A percentile compares a stretch with the other conserved stretches of the same genome.
These are phyloP conservation scores for Toxotes lorentzi DNA, from an alignment of 2,797 vertebrate species.

Conservation along the genomic window DNA sequence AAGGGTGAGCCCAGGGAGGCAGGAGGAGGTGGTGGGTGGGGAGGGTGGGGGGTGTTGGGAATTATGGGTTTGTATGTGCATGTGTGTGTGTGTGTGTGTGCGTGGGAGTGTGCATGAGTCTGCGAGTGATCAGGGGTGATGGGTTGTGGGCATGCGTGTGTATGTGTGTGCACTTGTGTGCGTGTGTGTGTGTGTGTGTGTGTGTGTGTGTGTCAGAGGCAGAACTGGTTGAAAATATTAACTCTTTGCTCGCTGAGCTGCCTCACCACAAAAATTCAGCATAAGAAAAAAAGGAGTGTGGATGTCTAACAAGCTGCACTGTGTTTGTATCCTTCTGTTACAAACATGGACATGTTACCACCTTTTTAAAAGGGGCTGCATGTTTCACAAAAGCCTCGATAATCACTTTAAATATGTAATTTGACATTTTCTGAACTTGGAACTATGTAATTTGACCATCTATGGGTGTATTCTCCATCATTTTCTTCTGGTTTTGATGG, in stretches of 20 bases:
- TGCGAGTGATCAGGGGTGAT: slow-evolving; percentile 76
- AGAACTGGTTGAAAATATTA: slow-evolving; percentile 85
- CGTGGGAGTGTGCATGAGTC: slow-evolving; percentile 46
- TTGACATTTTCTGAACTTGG: slow-evolving; percentile 44
- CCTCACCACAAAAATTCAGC: slow-evolving; percentile 66
- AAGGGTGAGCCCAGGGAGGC: slow-evolving; percentile 67
- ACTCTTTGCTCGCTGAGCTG: slow-evolving; percentile 77
- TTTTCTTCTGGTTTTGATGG: slow-evolving; percentile 12
- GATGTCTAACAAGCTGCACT: slow-evolving; percentile 58
- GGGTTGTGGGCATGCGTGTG: slow-evolving; percentile 56
- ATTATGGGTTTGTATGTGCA: slow-evolving; percentile 74
- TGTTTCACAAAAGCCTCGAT: slow-evolving; percentile 36
- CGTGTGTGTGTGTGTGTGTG: slow-evolving; percentile 25
- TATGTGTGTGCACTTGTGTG: slow-evolving; percentile 3
- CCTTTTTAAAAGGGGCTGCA: slow-evolving; percentile 21
- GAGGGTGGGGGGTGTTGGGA: slow-evolving; percentile 68
- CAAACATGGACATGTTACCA: slow-evolving; percentile 12
- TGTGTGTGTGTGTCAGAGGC: slow-evolving; percentile 72
- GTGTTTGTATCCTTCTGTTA: slow-evolving; percentile 40
- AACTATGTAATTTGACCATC: slow-evolving; percentile 19
- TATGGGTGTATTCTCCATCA: neutral
- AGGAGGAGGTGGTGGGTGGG: slow-evolving; percentile 62
- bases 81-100: slow-evolving; percentile 26
- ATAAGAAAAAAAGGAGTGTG: slow-evolving; percentile 56
- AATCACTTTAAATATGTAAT: slow-evolving; percentile 50